Conservation (phyloP, 2,797 vertebrate genomes). For the Lagocephalus sceleratus region DNA sequence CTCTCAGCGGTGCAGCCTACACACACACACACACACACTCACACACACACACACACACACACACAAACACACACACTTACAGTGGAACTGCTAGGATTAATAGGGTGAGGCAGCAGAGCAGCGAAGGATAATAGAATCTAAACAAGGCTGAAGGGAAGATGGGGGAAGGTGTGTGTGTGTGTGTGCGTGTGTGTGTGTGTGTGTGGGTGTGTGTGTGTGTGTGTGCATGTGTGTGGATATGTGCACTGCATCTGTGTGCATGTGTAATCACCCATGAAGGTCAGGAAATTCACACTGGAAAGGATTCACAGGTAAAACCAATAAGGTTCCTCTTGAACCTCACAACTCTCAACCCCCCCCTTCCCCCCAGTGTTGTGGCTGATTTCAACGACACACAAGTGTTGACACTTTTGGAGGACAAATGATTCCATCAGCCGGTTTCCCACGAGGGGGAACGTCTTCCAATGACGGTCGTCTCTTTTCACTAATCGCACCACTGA, state of each 20-base stretch:
- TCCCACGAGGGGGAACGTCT: constrained; percentile 20
- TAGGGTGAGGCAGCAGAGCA: constrained; percentile 53
- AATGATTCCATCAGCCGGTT: constrained; percentile 49
- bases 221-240: neutral
- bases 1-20: constrained; percentile 24
- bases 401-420: constrained; percentile 20
- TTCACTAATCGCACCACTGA: constrained; percentile 43
- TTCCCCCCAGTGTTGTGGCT: too few species aligned
- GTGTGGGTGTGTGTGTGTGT: neutral
- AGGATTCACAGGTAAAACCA: too few species aligned
- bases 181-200: neutral
- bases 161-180: constrained; percentile 13
- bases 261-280: too few species aligned
- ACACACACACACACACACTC: constrained; percentile 13
- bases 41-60: constrained; percentile 6
- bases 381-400: too few species aligned
- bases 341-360: too few species aligned
- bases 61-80: constrained; percentile 11
- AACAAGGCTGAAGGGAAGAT: constrained; percentile 44
- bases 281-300: too few species aligned
- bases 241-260: neutral
- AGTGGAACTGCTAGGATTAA: constrained; percentile 42
- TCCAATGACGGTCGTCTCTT: constrained; percentile 27
- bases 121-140: constrained; percentile 61
- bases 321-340: too few species aligned